Evolutionary conservation across 2,888 invertebrate genomes (phyloP).

Genomic region (Noctua janthe): DNA sequence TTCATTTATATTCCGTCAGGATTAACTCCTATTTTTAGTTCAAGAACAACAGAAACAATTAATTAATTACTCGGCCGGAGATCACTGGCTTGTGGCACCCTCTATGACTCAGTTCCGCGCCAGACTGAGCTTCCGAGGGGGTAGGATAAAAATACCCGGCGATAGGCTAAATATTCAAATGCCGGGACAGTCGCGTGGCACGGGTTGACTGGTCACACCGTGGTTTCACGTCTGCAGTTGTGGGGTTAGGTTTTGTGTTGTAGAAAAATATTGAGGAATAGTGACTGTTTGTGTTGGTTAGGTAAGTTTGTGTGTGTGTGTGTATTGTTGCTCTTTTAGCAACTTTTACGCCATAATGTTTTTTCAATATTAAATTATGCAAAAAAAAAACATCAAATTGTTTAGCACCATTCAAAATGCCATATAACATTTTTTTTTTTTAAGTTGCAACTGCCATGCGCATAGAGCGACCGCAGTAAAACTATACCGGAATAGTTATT

Average conservation of each 20-base stretch:
- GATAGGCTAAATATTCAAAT: conserved; percentile 67
- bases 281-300: background rate
- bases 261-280: conserved; percentile 16
- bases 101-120: conserved; percentile 72
- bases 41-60: conserved; percentile 67
- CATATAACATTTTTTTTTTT: background rate
- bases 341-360: background rate
- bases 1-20: conserved; percentile 32
- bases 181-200: conserved; percentile 73
- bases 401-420: background rate
- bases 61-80: conserved; percentile 68
- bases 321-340: background rate
- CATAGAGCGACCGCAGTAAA: background rate
- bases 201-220: conserved; percentile 61
- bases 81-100: conserved; percentile 68
- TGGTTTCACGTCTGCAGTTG: conserved; percentile 32
- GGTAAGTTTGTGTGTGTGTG: conserved; percentile 38
- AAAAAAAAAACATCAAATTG: background rate
- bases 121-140: conserved; percentile 78
- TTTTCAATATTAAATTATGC: background rate
- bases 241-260: conserved; percentile 32
- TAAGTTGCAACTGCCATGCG: background rate
- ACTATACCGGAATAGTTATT: background rate
- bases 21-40: conserved; percentile 64
- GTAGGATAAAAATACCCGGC: conserved; percentile 84